Conservation (phyloP, 2,797 vertebrate species). For the Chelon labrosus region DNA sequence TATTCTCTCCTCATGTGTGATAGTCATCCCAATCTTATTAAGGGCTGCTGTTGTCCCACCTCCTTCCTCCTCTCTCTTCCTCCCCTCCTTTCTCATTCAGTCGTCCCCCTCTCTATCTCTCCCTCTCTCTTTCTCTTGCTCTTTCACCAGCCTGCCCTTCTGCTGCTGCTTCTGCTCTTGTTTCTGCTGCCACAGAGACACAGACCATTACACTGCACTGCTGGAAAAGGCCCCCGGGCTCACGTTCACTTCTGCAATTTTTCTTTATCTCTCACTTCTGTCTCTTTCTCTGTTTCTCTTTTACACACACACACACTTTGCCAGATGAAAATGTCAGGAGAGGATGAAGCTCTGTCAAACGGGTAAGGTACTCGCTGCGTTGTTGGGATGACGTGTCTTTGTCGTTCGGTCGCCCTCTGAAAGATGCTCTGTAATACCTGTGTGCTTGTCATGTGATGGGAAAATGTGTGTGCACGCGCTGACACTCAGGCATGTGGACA, state of each 20-base stretch:
- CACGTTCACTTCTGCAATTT: conserved; percentile 57
- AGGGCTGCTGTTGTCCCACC: conserved; percentile 67
- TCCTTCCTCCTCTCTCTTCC: neutral
- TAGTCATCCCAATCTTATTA: conserved; percentile 88
- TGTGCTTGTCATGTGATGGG: conserved; percentile 8
- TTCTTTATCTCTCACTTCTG: conserved; percentile 26
- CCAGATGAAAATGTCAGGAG: conserved; percentile 87
- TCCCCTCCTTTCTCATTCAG: conserved; percentile 4
- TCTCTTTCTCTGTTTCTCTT: conserved; percentile 21
- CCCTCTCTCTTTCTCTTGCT: conserved; percentile 16
- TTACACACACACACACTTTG: conserved; percentile 43
- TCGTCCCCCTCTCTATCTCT: conserved; percentile 10
- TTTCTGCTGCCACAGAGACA: conserved; percentile 60
- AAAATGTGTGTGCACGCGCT: conserved; percentile 19
- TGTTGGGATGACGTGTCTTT: conserved; percentile 29
- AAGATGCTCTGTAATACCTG: conserved; percentile 6
- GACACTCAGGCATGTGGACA: conserved; percentile 64
- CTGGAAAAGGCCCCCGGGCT: conserved; percentile 62
- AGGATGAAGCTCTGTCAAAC: conserved; percentile 80
- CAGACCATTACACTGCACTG: conserved; percentile 61
- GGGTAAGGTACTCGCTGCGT: conserved; percentile 80
- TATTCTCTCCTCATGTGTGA: conserved; percentile 77
- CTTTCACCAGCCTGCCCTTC: conserved; percentile 43
- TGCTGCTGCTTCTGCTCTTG: conserved; percentile 64
- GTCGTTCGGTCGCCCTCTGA: neutral